phyloP scores from a whole-genome alignment of 2,113 vertebrate genomes.

The Lasiurus cinereus region DNA sequence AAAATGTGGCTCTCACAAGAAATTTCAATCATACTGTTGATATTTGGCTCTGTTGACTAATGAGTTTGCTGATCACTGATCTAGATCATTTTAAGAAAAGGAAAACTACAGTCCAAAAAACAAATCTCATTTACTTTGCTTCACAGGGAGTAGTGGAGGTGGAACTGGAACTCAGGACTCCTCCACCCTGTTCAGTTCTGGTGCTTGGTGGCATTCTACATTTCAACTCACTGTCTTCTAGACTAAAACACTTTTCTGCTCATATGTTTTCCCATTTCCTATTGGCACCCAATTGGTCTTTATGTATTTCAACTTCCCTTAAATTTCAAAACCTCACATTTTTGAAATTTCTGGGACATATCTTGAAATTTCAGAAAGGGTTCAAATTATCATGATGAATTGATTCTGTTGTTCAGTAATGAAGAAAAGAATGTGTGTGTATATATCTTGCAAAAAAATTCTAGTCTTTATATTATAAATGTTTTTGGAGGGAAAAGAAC shows the following conservation, averaged over 20 bases:
- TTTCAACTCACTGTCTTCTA: not conserved
- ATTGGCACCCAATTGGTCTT: not conserved
- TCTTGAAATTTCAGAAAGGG: not conserved
- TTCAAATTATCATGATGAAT: not conserved
- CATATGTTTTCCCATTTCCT: not conserved
- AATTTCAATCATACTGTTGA: no score
- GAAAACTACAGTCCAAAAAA: not conserved
- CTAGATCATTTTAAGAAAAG: not conserved
- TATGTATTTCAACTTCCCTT: not conserved
- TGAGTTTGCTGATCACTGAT: no score
- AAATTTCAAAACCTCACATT: not conserved
- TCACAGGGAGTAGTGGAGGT: not conserved
- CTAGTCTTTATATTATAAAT: constrained; percentile 18
- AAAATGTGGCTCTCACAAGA: no score
- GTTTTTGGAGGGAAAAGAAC: not conserved
- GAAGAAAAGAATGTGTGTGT: not conserved
- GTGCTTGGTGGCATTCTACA: not conserved
- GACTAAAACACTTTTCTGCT: not conserved
- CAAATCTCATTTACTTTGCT: not conserved
- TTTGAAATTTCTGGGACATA: not conserved
- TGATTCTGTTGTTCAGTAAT: not conserved
- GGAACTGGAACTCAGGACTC: not conserved
- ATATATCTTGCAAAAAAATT: not conserved
- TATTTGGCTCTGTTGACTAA: no score
- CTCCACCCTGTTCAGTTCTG: not conserved